These are phyloP conservation scores for Ormia ochracea DNA, from an alignment of 2,888 invertebrate genomes.

Conservation along the genomic window DNA sequence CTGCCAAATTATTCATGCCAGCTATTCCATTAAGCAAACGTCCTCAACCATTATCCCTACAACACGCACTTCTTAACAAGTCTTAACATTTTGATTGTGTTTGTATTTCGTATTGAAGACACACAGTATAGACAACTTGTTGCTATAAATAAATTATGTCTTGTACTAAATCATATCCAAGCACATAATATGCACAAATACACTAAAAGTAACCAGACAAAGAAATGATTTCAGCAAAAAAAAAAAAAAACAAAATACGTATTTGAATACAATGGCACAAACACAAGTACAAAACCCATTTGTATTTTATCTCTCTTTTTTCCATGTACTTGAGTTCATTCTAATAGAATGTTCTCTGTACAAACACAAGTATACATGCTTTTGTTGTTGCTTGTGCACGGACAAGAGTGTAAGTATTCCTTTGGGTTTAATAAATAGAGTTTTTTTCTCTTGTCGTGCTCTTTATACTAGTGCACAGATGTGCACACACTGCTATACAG, in stretches of 20 bases:
- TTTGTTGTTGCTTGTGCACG: not conserved
- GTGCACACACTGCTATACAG: not conserved
- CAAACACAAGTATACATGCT: not conserved
- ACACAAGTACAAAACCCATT: not conserved
- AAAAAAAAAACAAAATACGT: not conserved
- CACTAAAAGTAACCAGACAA: not conserved
- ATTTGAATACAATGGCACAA: not conserved
- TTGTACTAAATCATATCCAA: not conserved
- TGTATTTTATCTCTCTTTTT: not conserved
- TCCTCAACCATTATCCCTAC: not conserved
- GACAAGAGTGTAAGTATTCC: not conserved
- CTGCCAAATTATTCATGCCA: not conserved
- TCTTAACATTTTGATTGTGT: not conserved
- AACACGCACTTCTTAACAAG: not conserved
- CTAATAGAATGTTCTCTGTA: not conserved
- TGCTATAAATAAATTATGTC: constrained; percentile 48
- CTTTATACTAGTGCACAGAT: not conserved
- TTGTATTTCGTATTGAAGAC: not conserved
- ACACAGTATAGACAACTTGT: constrained; percentile 37
- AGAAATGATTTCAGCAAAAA: constrained; percentile 33
- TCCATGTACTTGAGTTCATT: not conserved
- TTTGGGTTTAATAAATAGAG: constrained; percentile 12
- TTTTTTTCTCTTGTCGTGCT: not conserved
- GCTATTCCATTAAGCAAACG: not conserved
- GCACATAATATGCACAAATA: not conserved